Conservation (phyloP, 37 sponge, comb jelly and placozoan genomes). For the Corticium candelabrum region DNA sequence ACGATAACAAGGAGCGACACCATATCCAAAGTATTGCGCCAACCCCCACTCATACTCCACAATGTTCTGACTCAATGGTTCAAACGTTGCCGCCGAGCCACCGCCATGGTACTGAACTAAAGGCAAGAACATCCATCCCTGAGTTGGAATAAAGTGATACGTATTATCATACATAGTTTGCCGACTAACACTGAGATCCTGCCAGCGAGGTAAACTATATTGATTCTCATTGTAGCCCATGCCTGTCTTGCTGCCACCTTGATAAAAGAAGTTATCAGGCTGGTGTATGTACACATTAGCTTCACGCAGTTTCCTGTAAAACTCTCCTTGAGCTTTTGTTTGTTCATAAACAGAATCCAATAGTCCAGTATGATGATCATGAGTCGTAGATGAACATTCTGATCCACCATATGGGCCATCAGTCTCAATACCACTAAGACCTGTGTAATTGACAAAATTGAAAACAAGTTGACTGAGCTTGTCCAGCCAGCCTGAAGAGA, state of each 20-base stretch:
- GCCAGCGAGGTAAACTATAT: conserved; percentile 42
- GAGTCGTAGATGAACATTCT: conserved; percentile 24
- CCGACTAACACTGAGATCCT: conserved; percentile 44
- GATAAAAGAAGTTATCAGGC: conserved; percentile 45
- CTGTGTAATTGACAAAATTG: conserved; percentile 24
- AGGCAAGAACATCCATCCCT: conserved; percentile 57
- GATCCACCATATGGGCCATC: conserved; percentile 51
- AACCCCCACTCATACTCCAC: conserved; percentile 52
- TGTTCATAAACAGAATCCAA: conserved; percentile 42
- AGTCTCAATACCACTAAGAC: conserved; percentile 38
- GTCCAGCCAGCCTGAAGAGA: conserved; percentile 58
- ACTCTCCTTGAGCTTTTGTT: conserved; percentile 34
- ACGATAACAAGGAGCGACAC: conserved; percentile 47
- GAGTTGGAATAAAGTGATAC: conserved; percentile 55
- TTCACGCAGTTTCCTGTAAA: conserved; percentile 21
- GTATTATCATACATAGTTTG: conserved; percentile 54
- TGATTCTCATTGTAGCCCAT: conserved; percentile 39
- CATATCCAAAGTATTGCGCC: conserved; percentile 52
- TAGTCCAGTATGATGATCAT: conserved; percentile 24
- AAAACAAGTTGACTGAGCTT: conserved; percentile 22
- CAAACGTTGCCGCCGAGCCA: conserved; percentile 34
- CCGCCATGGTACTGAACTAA: conserved; percentile 45
- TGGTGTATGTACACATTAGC: conserved; percentile 40
- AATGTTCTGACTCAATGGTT: conserved; percentile 26
- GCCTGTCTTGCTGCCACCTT: conserved; percentile 35